phyloP scores from a whole-genome alignment of 1,140 invertebrate species.

The Drosophila arawakana region DNA sequence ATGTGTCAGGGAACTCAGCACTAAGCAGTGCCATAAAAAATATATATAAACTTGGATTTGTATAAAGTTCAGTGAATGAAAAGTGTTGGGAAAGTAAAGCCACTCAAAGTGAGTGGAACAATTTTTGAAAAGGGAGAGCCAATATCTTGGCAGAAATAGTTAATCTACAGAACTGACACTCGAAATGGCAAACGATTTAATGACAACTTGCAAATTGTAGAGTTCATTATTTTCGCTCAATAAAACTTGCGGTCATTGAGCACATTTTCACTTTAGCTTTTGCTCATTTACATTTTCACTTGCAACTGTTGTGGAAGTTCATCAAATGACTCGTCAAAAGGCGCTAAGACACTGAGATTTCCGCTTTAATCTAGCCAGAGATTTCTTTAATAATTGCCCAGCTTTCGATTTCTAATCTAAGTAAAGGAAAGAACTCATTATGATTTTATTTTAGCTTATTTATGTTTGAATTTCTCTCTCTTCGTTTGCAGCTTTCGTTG shows the following conservation, averaged over 20 bases:
- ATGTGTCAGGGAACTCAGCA: slow-evolving; percentile 34
- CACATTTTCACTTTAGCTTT: slow-evolving; percentile 9
- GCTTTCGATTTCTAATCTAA: slow-evolving; percentile 20
- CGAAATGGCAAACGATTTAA: slow-evolving; percentile 8
- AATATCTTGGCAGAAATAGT: not conserved
- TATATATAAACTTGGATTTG: slow-evolving; percentile 1
- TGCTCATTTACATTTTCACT: slow-evolving; percentile 15
- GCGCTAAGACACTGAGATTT: slow-evolving; percentile 1
- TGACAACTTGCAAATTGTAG: not conserved
- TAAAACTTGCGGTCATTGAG: slow-evolving; percentile 11
- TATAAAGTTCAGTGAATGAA: slow-evolving; percentile 5
- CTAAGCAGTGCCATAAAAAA: slow-evolving; percentile 18
- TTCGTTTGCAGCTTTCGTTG: not conserved
- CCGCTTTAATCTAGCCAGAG: not conserved
- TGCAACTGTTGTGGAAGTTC: slow-evolving; percentile 1
- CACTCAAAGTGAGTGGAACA: not conserved
- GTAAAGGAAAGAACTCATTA: slow-evolving; percentile 3
- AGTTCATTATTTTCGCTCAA: slow-evolving; percentile 3
- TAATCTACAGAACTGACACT: not conserved
- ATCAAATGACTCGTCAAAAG: slow-evolving; percentile 1
- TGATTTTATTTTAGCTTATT: slow-evolving; percentile 15
- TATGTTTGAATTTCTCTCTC: slow-evolving; percentile 2
- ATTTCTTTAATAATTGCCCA: slow-evolving; percentile 10
- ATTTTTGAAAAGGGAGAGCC: slow-evolving; percentile 3
- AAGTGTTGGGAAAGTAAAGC: slow-evolving; percentile 11